These are phyloP conservation scores for Spicauda simplicius DNA, from an alignment of 2,888 invertebrate genomes.

Conservation along the genomic window DNA sequence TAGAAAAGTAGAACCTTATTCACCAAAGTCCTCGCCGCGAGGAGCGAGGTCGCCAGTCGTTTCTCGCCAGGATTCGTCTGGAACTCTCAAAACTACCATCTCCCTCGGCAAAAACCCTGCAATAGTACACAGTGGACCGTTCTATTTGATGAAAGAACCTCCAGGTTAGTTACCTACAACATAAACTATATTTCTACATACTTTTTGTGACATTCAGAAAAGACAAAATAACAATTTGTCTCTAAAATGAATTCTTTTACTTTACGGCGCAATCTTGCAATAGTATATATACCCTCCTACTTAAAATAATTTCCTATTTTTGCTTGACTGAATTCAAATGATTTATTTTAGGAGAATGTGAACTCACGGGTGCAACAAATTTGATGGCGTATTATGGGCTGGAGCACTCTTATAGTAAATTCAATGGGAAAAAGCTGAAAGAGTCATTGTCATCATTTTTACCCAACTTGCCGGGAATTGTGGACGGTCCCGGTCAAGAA, in stretches of 20 bases:
- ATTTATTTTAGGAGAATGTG: slow-evolving; percentile 90
- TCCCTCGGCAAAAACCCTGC: slow-evolving; percentile 98
- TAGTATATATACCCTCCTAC: not conserved
- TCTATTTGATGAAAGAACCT: slow-evolving; percentile 98
- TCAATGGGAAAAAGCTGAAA: slow-evolving; percentile 97
- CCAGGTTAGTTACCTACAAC: slow-evolving; percentile 86
- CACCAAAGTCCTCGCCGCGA: slow-evolving; percentile 96
- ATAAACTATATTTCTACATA: not conserved
- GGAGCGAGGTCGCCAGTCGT: slow-evolving; percentile 98
- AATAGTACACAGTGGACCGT: slow-evolving; percentile 98
- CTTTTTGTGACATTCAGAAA: not conserved
- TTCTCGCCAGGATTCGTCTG: slow-evolving; percentile 97
- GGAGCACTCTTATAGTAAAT: slow-evolving; percentile 98
- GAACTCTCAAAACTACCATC: slow-evolving; percentile 98
- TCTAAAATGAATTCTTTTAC: no score
- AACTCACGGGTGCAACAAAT: slow-evolving; percentile 97
- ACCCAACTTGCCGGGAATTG: slow-evolving; percentile 97
- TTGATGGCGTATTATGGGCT: slow-evolving; percentile 98
- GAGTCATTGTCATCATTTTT: slow-evolving; percentile 98
- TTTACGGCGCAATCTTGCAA: no score
- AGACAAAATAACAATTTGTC: not conserved
- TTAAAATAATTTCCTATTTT: not conserved
- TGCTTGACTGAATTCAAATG: not conserved
- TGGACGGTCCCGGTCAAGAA: slow-evolving; percentile 95
- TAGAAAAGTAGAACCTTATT: slow-evolving; percentile 96